These are phyloP conservation scores for Dolichotis patagonum DNA, from an alignment of 2,113 vertebrate genomes.

Conservation along the genomic window DNA sequence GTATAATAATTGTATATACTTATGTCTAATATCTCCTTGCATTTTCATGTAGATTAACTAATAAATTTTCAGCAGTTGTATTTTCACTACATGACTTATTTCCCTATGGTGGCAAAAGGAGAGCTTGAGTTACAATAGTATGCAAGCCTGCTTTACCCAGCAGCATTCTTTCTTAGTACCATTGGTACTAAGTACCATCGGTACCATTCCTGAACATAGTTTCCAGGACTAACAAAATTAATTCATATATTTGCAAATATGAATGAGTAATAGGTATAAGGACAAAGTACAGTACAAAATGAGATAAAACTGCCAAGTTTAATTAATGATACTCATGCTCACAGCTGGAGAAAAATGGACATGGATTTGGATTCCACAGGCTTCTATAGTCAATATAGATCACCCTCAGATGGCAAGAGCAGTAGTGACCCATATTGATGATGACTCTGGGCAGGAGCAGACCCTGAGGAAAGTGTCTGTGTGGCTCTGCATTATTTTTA, in stretches of 20 bases:
- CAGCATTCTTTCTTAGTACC: neutral
- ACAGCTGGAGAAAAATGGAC: neutral
- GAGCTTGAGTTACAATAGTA: neutral
- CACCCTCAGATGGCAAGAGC: neutral
- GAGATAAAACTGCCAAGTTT: neutral
- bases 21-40: neutral
- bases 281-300: neutral
- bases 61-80: neutral
- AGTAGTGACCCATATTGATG: neutral
- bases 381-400: neutral
- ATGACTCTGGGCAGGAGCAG: neutral
- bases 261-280: neutral
- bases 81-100: neutral
- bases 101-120: neutral
- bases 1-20: neutral
- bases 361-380: neutral
- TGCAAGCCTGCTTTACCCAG: neutral
- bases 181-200: too few species aligned
- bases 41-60: neutral
- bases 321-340: neutral
- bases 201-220: neutral
- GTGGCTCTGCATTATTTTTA: neutral
- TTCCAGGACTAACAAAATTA: neutral
- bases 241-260: neutral
- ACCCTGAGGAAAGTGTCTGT: neutral